Conservation (phyloP, 2,113 vertebrate species). For the Acrocephalus kingi region DNA sequence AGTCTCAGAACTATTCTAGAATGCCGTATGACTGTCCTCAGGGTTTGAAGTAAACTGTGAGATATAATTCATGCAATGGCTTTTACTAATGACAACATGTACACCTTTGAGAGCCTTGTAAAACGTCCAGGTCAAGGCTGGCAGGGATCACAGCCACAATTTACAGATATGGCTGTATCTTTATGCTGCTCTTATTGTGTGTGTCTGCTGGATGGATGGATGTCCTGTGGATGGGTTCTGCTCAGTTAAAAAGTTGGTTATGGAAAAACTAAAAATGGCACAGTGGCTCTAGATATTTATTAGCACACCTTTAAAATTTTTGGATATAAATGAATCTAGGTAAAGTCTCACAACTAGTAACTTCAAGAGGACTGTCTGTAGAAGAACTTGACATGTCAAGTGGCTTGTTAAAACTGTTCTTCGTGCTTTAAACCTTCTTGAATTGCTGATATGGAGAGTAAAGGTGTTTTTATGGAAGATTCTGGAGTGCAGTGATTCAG, state of each 20-base stretch:
- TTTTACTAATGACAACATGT: background rate
- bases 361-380: background rate
- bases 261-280: background rate
- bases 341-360: background rate
- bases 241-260: background rate
- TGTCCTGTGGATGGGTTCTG: background rate
- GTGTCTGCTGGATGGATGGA: background rate
- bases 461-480: background rate
- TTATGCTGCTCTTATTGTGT: rapidly evolving
- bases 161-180: background rate
- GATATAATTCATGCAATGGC: background rate
- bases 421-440: background rate
- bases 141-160: background rate
- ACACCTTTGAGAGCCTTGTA: background rate
- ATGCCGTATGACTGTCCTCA: background rate
- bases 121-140: background rate
- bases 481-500: background rate
- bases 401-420: background rate
- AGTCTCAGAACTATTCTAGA: background rate
- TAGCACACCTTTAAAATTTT: background rate
- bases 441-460: background rate
- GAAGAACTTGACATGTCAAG: background rate
- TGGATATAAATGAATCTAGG: background rate
- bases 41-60: background rate
- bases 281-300: background rate